Conservation (phyloP, 2,888 invertebrate genomes). For the Argynnis bischoffii region DNA sequence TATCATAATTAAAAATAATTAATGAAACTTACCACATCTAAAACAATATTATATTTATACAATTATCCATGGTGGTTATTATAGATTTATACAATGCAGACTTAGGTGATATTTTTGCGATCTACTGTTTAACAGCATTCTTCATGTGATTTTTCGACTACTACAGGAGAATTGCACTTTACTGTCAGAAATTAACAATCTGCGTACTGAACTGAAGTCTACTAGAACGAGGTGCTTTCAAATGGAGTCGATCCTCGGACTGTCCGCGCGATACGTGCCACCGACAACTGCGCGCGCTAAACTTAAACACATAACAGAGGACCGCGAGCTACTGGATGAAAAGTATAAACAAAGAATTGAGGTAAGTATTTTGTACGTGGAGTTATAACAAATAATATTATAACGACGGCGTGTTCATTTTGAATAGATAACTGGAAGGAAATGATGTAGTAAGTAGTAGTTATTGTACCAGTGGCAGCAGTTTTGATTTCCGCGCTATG, state of each 20-base stretch:
- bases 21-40: no score
- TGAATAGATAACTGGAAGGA: no score
- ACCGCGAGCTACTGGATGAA: constrained; percentile 82
- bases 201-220: constrained; percentile 86
- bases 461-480: no score
- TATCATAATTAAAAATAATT: no score
- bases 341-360: constrained; percentile 77
- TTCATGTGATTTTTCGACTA: constrained; percentile 17
- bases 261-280: constrained; percentile 81
- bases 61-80: background rate
- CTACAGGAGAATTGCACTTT: constrained; percentile 88
- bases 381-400: no score
- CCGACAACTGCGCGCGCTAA: constrained; percentile 84
- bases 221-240: constrained; percentile 85
- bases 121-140: background rate
- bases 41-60: background rate
- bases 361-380: constrained; percentile 51
- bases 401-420: no score
- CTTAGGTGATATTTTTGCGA: no score
- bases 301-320: constrained; percentile 83
- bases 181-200: constrained; percentile 88
- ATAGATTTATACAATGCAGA: background rate
- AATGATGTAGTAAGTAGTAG: no score
- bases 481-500: no score
- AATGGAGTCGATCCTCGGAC: constrained; percentile 87